Evolutionary conservation across 2,113 vertebrate genomes (phyloP), one percentile per base, ranked within the genome.

Genomic region (Synodontis membranacea): DNA sequence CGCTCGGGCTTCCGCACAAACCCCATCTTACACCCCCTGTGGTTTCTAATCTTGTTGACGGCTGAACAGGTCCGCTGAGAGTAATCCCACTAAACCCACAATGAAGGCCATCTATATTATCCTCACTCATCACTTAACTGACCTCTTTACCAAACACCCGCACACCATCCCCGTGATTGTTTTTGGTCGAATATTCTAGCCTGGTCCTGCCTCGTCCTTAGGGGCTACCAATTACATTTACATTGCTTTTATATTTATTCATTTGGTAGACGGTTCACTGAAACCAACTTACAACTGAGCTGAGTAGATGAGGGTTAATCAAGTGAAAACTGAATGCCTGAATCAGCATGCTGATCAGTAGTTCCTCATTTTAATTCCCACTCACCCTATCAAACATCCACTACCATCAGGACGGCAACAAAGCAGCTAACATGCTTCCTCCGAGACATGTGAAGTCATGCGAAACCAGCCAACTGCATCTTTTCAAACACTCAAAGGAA

Each of bases 11-110:
- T 52, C 37, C 85, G 64, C 64, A 66, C 76, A 81, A 23, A 39
- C 64, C 85, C 75, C 15, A 83, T 75, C 7, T 37, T 74, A 76
- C 7, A 79, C 82, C 80, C 34, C 87, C 82, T 84, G 52, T 46
- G 34, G 82, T 5, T 52, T 85, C 37, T 80, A 58, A 76, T 70
- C 56, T 66, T 34, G 56, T 60, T 88, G 84, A 82, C 70, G 44
- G 75, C 62, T 76, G 37, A 60, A 81, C 25, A 46, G 31, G 76
- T 62, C 60, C 48, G 84, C 56, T 21, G 58, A 74, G 54, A 58
- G 52, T 52, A 39, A 56, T 50, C 44, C 54, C 74, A 84, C n/a
- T 34, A 66, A 54, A 42, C 37, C 86, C 17, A 74, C 44, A 81
- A 68, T 70, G 56, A 79, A 66, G 34, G 15, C 64, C 81, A 37